Conservation (phyloP, 1,140 invertebrate species). For the Condylostylus longicornis region DNA sequence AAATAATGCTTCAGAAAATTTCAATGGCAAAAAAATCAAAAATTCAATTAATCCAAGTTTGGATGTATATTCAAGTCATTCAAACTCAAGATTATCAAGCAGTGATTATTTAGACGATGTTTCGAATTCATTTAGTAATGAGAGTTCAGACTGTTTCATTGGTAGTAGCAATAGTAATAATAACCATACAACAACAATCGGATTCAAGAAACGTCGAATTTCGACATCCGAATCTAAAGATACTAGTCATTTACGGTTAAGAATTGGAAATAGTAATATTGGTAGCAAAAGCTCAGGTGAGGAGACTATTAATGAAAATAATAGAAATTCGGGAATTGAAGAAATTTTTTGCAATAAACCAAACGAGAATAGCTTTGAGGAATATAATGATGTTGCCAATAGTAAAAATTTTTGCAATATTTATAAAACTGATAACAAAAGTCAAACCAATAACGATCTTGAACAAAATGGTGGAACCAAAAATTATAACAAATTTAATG, state of each 20-base stretch:
- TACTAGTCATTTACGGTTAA: too few relatives aligned
- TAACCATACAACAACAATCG: neutral
- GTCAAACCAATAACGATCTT: neutral
- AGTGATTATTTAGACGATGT: slow-evolving; percentile 6
- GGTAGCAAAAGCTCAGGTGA: too few relatives aligned
- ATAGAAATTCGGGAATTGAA: too few relatives aligned
- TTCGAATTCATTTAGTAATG: neutral
- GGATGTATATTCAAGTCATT: slow-evolving; percentile 8
- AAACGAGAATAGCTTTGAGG: too few relatives aligned
- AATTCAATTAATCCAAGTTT: neutral
- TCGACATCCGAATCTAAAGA: slow-evolving; percentile 1
- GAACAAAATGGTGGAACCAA: slow-evolving; percentile 3
- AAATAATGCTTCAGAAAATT: too few relatives aligned
- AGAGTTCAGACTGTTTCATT: neutral
- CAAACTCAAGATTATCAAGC: slow-evolving; percentile 8
- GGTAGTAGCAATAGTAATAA: neutral
- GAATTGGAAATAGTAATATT: too few relatives aligned
- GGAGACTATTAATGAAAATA: too few relatives aligned
- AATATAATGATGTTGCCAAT: too few relatives aligned
- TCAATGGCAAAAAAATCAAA: too few relatives aligned
- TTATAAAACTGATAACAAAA: too few relatives aligned
- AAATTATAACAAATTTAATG: slow-evolving; percentile 4
- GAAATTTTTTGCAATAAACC: too few relatives aligned
- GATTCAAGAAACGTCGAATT: slow-evolving; percentile 4
- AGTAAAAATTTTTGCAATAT: too few relatives aligned